Evolutionary conservation across 2,888 invertebrate species (phyloP), one percentile per base, ranked within the genome.

Genomic region (Ligdia adustata): DNA sequence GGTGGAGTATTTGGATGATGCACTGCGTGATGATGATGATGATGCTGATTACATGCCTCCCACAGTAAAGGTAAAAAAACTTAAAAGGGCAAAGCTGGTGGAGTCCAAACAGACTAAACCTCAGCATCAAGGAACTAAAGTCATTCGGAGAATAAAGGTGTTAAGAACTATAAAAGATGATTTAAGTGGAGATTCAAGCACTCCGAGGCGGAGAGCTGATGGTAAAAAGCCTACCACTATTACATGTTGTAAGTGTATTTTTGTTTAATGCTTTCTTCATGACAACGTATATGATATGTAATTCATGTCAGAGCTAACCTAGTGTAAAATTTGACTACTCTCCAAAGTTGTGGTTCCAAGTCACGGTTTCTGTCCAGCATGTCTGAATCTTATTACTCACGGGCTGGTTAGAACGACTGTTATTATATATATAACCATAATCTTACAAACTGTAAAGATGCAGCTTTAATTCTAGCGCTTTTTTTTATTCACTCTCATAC

Each of bases 21-120:
- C 78, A 24, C 87, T 79, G 58, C 79, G 82, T 72, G 85, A 84
- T 59, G 87, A 88, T 60, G 83, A 79, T 60, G 72, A 82, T 60
- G 87, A 87, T 66, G 79, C 74, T 50, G 85, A 88, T 52, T 88
- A 87, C 68, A 60, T 81, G n/a, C 88, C 88, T 31, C 80, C 83
- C 29, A 56, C 69, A 55, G 78, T 78, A 53, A 83, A 78, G 45
- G 49, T 49, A 48, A 72, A 44, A 79, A 79, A 62, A 73, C 62
- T 84, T 37, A 90, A 90, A 55, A 89, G 28, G 26, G 1, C 13
- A 7, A 47, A 47, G 32, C 2, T 24, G 13, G 12, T 27, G 15
- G 34, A 89, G 57, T 78, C 82, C 2, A 87, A 82, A 68, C 62
- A 85, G 26, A 73, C 79, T 29, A 86, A 89, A 54, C 79, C 86